phyloP scores from a whole-genome alignment of 2,113 vertebrate genomes.

The Balaeniceps rex region DNA sequence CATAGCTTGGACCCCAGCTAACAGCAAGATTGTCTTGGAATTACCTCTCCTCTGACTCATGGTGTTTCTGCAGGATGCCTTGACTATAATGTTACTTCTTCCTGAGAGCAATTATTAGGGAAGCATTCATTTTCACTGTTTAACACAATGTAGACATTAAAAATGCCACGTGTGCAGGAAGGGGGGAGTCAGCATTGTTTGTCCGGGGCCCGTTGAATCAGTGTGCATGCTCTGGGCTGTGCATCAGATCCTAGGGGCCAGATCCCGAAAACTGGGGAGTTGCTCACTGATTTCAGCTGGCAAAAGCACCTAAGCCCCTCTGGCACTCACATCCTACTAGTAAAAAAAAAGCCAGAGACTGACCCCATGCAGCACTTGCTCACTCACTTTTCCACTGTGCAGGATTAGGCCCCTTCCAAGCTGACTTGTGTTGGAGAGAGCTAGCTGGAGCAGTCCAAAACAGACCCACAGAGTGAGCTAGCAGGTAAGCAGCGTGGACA shows the following conservation, averaged over 20 bases:
- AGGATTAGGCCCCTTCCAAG: not conserved
- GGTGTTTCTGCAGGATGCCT: not conserved
- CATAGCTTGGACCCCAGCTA: not conserved
- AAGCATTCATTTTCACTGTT: not conserved
- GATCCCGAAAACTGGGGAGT: not conserved
- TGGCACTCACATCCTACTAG: not conserved
- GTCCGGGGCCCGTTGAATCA: not conserved
- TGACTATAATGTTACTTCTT: not conserved
- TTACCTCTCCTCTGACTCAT: slow-evolving; percentile 36
- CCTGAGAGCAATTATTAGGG: not conserved
- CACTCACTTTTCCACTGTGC: not conserved
- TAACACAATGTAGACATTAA: not conserved
- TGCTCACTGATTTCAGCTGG: not conserved
- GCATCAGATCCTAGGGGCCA: not conserved
- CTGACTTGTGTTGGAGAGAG: not conserved
- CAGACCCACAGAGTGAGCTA: not conserved
- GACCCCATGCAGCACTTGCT: not conserved
- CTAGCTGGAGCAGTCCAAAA: not conserved
- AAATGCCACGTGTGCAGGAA: not conserved
- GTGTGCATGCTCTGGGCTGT: not conserved
- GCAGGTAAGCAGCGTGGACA: not conserved
- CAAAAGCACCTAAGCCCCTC: not conserved
- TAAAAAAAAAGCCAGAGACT: not conserved
- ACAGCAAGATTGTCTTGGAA: not conserved
- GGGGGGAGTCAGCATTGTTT: not conserved